Conservation (phyloP, 2,888 invertebrate species). For the Andrena bucephala region DNA sequence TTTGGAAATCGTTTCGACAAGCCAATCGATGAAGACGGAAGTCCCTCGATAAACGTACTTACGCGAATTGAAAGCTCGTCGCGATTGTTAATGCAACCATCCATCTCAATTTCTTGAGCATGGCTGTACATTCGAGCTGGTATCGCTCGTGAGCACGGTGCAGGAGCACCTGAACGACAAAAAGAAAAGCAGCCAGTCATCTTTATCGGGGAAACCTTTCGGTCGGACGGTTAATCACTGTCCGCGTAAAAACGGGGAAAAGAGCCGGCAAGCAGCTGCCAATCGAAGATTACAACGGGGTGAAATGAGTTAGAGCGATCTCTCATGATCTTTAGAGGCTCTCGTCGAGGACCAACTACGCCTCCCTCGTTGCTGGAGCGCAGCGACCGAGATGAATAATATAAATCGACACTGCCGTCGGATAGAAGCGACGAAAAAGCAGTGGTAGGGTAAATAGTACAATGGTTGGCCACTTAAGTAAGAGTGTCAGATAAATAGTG, state of each 20-base stretch:
- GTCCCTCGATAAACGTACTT: slow-evolving; percentile 38
- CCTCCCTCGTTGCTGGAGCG: slow-evolving; percentile 25
- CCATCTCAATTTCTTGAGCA: slow-evolving; percentile 65
- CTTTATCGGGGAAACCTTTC: slow-evolving; percentile 23
- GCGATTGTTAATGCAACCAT: slow-evolving; percentile 69
- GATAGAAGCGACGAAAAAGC: slow-evolving; percentile 12
- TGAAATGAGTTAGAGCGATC: slow-evolving; percentile 52
- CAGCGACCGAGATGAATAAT: slow-evolving; percentile 61
- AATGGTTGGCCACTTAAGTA: too few species aligned
- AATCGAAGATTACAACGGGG: slow-evolving; percentile 12
- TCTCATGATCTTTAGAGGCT: slow-evolving; percentile 47
- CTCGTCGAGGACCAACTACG: not conserved
- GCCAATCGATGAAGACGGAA: slow-evolving; percentile 1
- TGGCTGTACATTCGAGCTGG: not conserved
- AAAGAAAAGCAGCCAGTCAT: slow-evolving; percentile 33
- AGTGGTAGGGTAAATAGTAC: too few species aligned
- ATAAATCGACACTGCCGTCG: slow-evolving; percentile 48
- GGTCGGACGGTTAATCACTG: slow-evolving; percentile 25
- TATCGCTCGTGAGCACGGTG: slow-evolving; percentile 23
- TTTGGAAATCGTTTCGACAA: slow-evolving; percentile 14
- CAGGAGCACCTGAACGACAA: slow-evolving; percentile 27
- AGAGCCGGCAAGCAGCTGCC: slow-evolving; percentile 15
- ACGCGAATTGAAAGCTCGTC: slow-evolving; percentile 57
- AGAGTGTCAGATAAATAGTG: too few species aligned
- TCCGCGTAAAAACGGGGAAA: slow-evolving; percentile 8